Conservation (phyloP, 2,888 invertebrate species). For the Drosophila ustulata region DNA sequence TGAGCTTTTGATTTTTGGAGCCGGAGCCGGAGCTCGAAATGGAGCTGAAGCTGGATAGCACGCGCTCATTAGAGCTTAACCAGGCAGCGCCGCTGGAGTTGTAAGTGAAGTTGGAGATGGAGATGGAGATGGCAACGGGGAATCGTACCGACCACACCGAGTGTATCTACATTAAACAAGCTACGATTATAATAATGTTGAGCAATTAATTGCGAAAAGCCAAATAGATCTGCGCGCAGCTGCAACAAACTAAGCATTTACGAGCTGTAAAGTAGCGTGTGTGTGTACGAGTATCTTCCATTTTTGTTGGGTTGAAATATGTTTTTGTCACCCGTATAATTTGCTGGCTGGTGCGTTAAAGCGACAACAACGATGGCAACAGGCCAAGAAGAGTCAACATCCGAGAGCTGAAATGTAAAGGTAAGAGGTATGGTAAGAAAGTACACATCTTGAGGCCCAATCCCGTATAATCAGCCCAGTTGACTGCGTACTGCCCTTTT, state of each 20-base stretch:
- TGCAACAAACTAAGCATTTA: conserved; percentile 61
- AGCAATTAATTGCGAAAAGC: conserved; percentile 77
- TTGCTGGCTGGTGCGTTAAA: conserved; percentile 74
- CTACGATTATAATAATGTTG: conserved; percentile 76
- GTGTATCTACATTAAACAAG: conserved; percentile 74
- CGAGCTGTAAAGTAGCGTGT: conserved; percentile 47
- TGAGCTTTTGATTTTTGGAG: conserved; percentile 57
- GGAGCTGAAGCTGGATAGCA: conserved; percentile 55
- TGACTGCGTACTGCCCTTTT: conserved; percentile 66
- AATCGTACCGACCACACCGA: conserved; percentile 58
- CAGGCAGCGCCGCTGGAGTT: conserved; percentile 43
- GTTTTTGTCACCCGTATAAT: conserved; percentile 82
- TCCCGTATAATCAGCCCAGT: conserved; percentile 73
- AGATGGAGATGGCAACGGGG: conserved; percentile 14
- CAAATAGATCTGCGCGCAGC: conserved; percentile 55
- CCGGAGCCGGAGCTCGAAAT: not conserved
- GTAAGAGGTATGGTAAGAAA: conserved; percentile 18
- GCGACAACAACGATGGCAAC: conserved; percentile 69
- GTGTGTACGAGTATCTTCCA: conserved; percentile 50
- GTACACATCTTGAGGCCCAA: conserved; percentile 73
- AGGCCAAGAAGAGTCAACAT: conserved; percentile 24
- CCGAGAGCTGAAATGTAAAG: not conserved
- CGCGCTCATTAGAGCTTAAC: conserved; percentile 76
- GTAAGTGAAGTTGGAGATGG: conserved; percentile 26
- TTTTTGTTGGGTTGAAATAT: conserved; percentile 66